Base-by-base conservation (phyloP, 2,797 vertebrate genomes). In the Phoeniculus purpureus region DNA sequence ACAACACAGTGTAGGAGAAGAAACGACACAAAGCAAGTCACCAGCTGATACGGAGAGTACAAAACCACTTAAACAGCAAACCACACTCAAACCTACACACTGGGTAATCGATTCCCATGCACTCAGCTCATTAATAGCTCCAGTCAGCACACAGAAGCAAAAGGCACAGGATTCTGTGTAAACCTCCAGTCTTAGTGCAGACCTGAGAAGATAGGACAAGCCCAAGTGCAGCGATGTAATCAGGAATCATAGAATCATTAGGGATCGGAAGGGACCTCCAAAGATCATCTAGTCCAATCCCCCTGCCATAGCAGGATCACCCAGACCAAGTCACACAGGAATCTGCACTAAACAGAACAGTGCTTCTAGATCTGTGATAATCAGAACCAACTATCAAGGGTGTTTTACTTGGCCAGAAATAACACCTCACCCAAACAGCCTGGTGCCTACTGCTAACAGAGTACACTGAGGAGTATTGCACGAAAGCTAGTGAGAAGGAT, bases 1-100 rank as follows among this genome's bases (percentile, higher is more conserved):
- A 75, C 80, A 85, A 89, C 65, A 37, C 45, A 7, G 1, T 7
- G 21, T 2, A 74, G 34, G 23, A 87, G 80, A 91, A 90, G 45
- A 70, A 91, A 54, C 0, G 1, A 89, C 85, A 37, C 18, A 1
- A 84, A 89, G 32, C 9, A 85, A 92, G 48, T 10, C 17, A 85
- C 71, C 54, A 65, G 29, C 55, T 74, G 55, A 67, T 48, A 74
- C 15, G 32, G 81, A 92, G 50, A 50, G 16, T 50, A 81, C 16
- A 66, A 91, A 94, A 47, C 10, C 64, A 71, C 58, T 73, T 74
- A 26, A 67, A 23, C 43, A 90, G 71, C 34, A 92, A 92, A 79
- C 7, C 82, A 29, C 26, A n/a, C 70, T 70, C 78, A 90, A 86
- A 90, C 55, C 61, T 47, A 48, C 25, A 77, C 26, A 50, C 26